phyloP scores from a whole-genome alignment of 2,888 invertebrate genomes.

The Bibio marci region DNA sequence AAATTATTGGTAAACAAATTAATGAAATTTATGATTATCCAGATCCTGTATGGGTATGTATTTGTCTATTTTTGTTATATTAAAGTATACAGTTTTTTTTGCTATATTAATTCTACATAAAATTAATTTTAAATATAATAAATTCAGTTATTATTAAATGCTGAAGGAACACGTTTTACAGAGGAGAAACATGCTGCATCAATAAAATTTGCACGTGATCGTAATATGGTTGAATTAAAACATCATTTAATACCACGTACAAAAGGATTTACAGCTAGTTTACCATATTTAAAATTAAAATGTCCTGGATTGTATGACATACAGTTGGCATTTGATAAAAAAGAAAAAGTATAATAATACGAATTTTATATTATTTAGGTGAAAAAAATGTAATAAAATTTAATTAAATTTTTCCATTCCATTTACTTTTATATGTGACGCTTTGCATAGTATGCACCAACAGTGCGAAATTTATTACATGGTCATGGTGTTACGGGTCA shows the following conservation, averaged over 20 bases:
- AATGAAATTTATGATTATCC: conserved; percentile 73
- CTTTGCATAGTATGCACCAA: conserved; percentile 38
- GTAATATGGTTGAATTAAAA: conserved; percentile 68
- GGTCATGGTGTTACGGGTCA: conserved; percentile 58
- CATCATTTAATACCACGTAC: conserved; percentile 88
- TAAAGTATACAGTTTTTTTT: too few relatives aligned
- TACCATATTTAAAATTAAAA: conserved; percentile 63
- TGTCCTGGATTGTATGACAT: conserved; percentile 74
- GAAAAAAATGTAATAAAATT: not conserved
- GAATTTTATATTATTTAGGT: not conserved
- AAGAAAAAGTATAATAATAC: conserved; percentile 32
- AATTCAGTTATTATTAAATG: conserved; percentile 69
- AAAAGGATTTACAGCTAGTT: conserved; percentile 80
- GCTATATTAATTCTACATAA: too few relatives aligned
- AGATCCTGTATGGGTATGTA: conserved; percentile 71
- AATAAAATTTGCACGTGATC: conserved; percentile 69
- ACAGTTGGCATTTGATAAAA: conserved; percentile 50
- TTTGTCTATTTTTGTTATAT: too few relatives aligned
- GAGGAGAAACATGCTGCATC: conserved; percentile 72
- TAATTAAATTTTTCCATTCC: too few relatives aligned
- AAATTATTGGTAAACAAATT: conserved; percentile 63
- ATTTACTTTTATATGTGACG: not conserved
- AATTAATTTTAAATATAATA: too few relatives aligned
- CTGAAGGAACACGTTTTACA: conserved; percentile 89
- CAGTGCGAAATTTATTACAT: conserved; percentile 55